phyloP scores from a whole-genome alignment of 2,888 invertebrate species.

The Dione vanillae region DNA sequence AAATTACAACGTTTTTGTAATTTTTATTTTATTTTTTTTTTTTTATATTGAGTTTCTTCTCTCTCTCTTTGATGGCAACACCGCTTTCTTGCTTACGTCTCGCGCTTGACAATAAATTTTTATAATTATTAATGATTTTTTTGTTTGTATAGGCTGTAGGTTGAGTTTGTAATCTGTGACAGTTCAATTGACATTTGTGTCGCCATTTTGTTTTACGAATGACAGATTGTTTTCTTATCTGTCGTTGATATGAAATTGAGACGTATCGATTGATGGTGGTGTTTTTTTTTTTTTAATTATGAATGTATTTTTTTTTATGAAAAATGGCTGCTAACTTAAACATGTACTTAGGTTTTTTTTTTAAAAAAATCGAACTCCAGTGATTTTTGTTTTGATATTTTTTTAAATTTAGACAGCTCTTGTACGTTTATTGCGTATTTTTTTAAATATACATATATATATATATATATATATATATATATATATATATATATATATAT shows the following conservation, averaged over 20 bases:
- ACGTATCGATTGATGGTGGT: slow-evolving; percentile 25
- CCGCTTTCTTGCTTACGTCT: slow-evolving; percentile 45
- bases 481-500: slow-evolving; percentile 12
- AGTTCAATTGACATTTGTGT: slow-evolving; percentile 25
- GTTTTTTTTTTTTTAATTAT: slow-evolving; percentile 34
- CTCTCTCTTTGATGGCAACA: slow-evolving; percentile 51
- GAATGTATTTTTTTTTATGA: slow-evolving; percentile 33
- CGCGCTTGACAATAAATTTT: slow-evolving; percentile 49
- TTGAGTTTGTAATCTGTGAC: slow-evolving; percentile 13
- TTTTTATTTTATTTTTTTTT: slow-evolving; percentile 53
- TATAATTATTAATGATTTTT: neutral
- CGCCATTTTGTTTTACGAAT: slow-evolving; percentile 21
- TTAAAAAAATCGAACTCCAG: slow-evolving; percentile 51
- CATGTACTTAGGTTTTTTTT: slow-evolving; percentile 50
- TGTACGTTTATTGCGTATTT: slow-evolving; percentile 47
- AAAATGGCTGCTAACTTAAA: slow-evolving; percentile 53
- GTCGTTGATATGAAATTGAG: slow-evolving; percentile 24
- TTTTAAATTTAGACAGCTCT: slow-evolving; percentile 37
- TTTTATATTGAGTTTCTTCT: too few relatives aligned
- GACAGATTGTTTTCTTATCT: slow-evolving; percentile 11
- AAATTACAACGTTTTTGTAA: slow-evolving; percentile 58
- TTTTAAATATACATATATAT: slow-evolving; percentile 44
- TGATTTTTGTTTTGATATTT: slow-evolving; percentile 48
- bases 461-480: slow-evolving; percentile 20
- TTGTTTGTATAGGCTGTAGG: slow-evolving; percentile 26